Evolutionary conservation across 2,888 invertebrate species (phyloP).

Genomic region (Trichacis sp.): DNA sequence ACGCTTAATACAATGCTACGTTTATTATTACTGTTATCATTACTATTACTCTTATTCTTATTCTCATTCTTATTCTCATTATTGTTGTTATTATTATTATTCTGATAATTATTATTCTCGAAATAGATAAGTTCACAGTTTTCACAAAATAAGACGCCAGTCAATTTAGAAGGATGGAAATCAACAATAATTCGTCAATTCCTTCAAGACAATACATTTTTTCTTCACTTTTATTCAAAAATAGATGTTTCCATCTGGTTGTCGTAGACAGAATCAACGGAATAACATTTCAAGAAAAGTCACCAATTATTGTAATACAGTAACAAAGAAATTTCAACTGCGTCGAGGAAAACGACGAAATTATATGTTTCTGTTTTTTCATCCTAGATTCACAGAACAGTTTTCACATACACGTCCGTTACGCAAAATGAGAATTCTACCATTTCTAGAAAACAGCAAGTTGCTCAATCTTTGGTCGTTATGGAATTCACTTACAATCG

Average conservation of each 20-base stretch:
- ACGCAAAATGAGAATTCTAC: no score
- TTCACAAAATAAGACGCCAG: constrained; percentile 59
- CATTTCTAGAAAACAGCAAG: no score
- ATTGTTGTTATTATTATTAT: constrained; percentile 29
- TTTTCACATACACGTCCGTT: background rate
- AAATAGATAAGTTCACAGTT: constrained; percentile 62
- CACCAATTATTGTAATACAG: constrained; percentile 61
- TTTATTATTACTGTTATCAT: constrained; percentile 52
- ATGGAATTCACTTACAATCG: background rate
- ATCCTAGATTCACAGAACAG: background rate
- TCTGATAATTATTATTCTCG: constrained; percentile 43
- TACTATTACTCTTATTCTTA: constrained; percentile 28
- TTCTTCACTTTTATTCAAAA: no score
- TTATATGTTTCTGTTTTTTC: constrained; percentile 1
- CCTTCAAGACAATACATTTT: background rate
- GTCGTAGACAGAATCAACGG: constrained; percentile 54
- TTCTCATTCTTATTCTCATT: constrained; percentile 22
- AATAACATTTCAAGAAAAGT: constrained; percentile 59
- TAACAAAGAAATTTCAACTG: constrained; percentile 39
- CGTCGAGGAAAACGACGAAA: constrained; percentile 19
- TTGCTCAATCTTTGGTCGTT: constrained; percentile 5
- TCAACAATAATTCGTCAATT: constrained; percentile 24
- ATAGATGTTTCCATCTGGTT: constrained; percentile 44
- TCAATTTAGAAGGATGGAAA: constrained; percentile 50
- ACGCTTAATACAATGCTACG: constrained; percentile 58